Conservation (phyloP, 2,113 vertebrate genomes). For the Takifugu flavidus region DNA sequence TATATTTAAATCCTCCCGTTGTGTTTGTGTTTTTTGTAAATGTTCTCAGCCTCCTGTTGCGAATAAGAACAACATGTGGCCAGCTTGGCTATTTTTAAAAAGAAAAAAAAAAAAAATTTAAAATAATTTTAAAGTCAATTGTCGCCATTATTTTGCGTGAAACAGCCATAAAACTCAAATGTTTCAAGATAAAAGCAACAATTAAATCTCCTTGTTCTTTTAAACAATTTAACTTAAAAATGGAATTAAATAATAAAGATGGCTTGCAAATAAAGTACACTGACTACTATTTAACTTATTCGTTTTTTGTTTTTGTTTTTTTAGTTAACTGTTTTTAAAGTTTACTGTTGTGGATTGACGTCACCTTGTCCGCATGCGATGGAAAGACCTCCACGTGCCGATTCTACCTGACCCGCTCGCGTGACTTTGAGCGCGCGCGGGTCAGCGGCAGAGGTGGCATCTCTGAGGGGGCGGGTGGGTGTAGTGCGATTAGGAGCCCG, state of each 20-base stretch:
- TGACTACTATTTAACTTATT: too few species aligned
- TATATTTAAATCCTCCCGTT: constrained; percentile 14
- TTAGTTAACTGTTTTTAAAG: too few species aligned
- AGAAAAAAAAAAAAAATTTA: constrained; percentile 3
- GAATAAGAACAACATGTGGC: constrained; percentile 24
- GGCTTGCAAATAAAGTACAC: too few species aligned
- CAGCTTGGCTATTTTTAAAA: constrained; percentile 37
- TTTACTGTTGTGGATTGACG: too few species aligned
- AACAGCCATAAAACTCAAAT: too few species aligned
- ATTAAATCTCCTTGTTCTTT: too few species aligned
- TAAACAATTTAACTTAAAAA: too few species aligned
- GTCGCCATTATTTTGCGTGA: too few species aligned
- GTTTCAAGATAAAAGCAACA: too few species aligned
- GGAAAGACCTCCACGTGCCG: neutral
- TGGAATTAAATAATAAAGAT: too few species aligned
- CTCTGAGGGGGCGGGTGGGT: constrained; percentile 21
- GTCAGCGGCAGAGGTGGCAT: constrained; percentile 47
- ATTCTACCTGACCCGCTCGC: neutral
- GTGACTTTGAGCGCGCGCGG: constrained; percentile 12
- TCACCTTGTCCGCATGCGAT: neutral
- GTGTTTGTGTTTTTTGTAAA: constrained; percentile 53
- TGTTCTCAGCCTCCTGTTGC: constrained; percentile 47
- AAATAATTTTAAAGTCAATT: too few species aligned
- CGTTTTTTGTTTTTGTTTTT: too few species aligned
- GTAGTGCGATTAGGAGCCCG: constrained; percentile 46